These are phyloP conservation scores for Lathamus discolor DNA, from an alignment of 2,113 vertebrate genomes.

Conservation along the genomic window DNA sequence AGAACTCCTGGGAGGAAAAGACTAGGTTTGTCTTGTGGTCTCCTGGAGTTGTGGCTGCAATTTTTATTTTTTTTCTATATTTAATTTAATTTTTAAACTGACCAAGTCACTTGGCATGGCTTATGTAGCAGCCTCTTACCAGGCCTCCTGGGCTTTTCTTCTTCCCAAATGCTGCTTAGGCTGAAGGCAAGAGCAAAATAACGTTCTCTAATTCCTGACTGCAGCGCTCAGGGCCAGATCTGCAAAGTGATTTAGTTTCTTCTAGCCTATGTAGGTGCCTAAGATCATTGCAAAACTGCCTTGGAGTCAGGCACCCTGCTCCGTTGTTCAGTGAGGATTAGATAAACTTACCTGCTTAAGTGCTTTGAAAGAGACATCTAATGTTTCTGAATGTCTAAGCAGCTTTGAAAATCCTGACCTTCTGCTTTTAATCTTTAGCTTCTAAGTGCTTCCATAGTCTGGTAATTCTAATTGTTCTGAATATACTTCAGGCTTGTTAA, in stretches of 20 bases:
- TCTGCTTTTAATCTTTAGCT: background rate
- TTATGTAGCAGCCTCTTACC: background rate
- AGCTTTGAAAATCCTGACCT: conserved; percentile 22
- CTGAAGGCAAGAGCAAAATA: fast-evolving
- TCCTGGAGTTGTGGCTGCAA: background rate
- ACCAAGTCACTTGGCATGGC: background rate
- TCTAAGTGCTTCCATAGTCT: background rate
- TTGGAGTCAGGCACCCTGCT: background rate
- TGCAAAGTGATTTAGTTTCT: background rate
- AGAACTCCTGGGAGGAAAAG: background rate
- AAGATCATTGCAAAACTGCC: background rate
- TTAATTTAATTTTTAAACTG: background rate
- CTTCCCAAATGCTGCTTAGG: background rate
- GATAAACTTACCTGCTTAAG: background rate
- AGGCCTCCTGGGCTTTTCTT: background rate
- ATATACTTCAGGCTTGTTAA: background rate
- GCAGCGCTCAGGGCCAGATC: background rate
- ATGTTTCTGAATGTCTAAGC: conserved; percentile 6
- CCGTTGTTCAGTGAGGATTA: background rate
- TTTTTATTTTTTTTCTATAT: background rate
- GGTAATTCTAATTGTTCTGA: background rate
- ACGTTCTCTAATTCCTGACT: background rate
- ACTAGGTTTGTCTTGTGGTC: fast-evolving
- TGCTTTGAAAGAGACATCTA: conserved; percentile 26
- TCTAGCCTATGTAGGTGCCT: background rate